A percentile compares a stretch with the other conserved stretches of the same genome.
Conservation (phyloP, 2,888 invertebrate species). For the Eucera pruinosa region DNA sequence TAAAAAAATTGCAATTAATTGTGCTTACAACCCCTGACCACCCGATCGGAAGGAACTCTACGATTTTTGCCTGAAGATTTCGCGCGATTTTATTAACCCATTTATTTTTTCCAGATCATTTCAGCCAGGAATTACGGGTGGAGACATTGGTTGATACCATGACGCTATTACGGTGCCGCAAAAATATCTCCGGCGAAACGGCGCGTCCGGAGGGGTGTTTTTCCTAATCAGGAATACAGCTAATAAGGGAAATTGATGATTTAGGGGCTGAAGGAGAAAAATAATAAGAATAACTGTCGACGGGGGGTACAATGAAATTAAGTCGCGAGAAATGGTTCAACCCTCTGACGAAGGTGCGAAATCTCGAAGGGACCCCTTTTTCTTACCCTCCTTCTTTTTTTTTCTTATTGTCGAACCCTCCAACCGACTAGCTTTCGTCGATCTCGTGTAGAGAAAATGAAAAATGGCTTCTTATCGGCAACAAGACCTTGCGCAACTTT, state of each 20-base stretch:
- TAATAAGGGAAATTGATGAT: constrained; percentile 64
- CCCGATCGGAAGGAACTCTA: background rate
- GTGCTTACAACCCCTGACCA: background rate
- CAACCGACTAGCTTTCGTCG: constrained; percentile 51
- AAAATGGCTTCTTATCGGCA: constrained; percentile 66
- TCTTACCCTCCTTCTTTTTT: constrained; percentile 20
- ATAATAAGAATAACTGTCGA: constrained; percentile 55
- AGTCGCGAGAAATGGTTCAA: constrained; percentile 42
- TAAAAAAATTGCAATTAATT: background rate
- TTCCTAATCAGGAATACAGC: constrained; percentile 46
- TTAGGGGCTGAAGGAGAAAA: constrained; percentile 50
- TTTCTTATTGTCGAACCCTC: constrained; percentile 51
- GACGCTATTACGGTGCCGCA: constrained; percentile 32
- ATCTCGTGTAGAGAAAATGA: constrained; percentile 57
- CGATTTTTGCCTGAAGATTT: background rate
- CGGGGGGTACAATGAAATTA: constrained; percentile 64
- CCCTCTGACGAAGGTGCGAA: constrained; percentile 52
- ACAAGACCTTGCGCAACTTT: constrained; percentile 53
- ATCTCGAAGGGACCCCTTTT: constrained; percentile 55
- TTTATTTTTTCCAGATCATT: constrained; percentile 58
- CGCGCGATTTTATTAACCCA: constrained; percentile 38
- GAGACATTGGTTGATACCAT: constrained; percentile 22
- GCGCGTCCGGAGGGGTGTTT: constrained; percentile 27
- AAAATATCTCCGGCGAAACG: constrained; percentile 26
- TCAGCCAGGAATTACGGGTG: constrained; percentile 30